Conservation (phyloP, 2,113 vertebrate genomes). For the Colius striatus region DNA sequence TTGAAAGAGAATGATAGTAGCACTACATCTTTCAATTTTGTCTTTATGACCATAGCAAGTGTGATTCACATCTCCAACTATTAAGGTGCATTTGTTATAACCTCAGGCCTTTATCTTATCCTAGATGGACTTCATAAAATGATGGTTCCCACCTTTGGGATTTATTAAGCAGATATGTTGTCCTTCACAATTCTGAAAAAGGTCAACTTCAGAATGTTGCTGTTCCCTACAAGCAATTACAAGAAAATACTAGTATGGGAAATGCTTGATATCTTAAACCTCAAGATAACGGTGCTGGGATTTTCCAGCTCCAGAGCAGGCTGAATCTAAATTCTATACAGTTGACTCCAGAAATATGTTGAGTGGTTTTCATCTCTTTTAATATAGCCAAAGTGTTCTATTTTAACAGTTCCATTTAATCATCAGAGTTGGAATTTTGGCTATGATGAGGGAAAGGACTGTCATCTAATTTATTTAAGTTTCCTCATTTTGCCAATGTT, state of each 20-base stretch:
- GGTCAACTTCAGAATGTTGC: neutral
- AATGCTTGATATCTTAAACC: neutral
- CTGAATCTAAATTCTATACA: slow-evolving; percentile 4
- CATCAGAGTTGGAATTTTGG: neutral
- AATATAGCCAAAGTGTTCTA: slow-evolving; percentile 25
- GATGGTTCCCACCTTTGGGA: slow-evolving; percentile 24
- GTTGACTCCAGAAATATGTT: neutral
- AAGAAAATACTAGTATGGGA: neutral
- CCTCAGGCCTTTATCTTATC: neutral
- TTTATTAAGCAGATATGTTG: slow-evolving; percentile 53
- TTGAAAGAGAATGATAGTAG: neutral
- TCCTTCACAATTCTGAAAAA: slow-evolving; percentile 43
- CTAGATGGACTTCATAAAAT: slow-evolving; percentile 13
- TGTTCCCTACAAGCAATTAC: neutral
- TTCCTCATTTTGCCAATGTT: neutral
- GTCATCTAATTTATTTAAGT: neutral
- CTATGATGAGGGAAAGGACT: neutral
- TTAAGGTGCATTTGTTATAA: slow-evolving; percentile 18
- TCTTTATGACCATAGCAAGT: slow-evolving; percentile 32
- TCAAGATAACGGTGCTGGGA: neutral
- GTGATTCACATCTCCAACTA: slow-evolving; percentile 13
- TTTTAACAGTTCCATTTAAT: slow-evolving; percentile 53
- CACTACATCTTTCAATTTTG: neutral
- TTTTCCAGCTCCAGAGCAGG: neutral
- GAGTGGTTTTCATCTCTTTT: neutral